Evolutionary conservation across 2,888 invertebrate species (phyloP), one percentile per base, ranked within the genome.

Genomic region (Tetragnatha montana): DNA sequence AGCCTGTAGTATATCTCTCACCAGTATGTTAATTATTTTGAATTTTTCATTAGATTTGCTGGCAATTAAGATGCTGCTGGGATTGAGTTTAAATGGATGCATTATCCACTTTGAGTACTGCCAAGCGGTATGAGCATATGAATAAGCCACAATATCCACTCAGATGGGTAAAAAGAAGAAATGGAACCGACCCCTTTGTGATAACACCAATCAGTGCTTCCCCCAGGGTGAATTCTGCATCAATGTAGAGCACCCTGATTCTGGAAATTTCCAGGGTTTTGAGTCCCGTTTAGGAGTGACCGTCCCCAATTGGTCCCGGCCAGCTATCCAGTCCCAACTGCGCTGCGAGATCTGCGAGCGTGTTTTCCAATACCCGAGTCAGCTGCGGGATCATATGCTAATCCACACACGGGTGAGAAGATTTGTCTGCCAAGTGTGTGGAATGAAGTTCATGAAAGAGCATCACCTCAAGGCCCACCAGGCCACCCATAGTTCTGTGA

Each of bases 371-470:
- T 94, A 93, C 91, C 94, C 93, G 1, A 93, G 93, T 91, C 93
- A 94, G 91, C 92, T 94, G 76, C 92, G 93, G 75, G 93, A 93
- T 91, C 93, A 93, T 89, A 92, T 93, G 92, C 91, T 93, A 78
- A 93, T 93, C 49, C 94, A 94, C 91, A 92, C 92, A 73, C 93
- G 93, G 49, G 92, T 92, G 10, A 92, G 94, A 50, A 93, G 93
- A 8, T 93, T 92, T 91, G 93, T 93, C 70, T 94, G 94, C 91
- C 92, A 92, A 35, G 93, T 93, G 90, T 94, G 94, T 92, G 93
- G 93, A 12, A 93, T 93, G 93, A 93, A 93, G 89, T 94, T 94
- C 91, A 93, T 93, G 92, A 94, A 94, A 93, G 94, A 93, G 81
- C 93, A 94, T 89, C 94, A 94, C 90, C 92, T 94, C 70, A 93